phyloP scores from a whole-genome alignment of 2,797 vertebrate genomes.

The Enteromius argenteus region DNA sequence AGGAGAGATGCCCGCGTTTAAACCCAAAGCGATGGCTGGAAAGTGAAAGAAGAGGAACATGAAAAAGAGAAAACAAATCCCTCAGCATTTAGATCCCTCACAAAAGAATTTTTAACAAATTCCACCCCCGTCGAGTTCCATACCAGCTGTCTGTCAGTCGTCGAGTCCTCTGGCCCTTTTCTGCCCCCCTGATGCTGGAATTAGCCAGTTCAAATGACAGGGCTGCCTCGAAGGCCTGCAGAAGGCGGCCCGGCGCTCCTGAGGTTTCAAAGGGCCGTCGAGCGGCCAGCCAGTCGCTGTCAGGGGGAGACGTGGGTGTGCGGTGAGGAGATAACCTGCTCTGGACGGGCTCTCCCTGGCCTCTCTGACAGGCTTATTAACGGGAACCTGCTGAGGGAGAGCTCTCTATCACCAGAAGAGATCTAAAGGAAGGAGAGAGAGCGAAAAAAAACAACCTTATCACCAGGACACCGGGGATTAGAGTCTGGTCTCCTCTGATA shows the following conservation, averaged over 20 bases:
- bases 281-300: conserved; percentile 64
- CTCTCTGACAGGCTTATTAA: conserved; percentile 84
- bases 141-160: background rate
- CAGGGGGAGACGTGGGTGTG: conserved; percentile 76
- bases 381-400: conserved; percentile 70
- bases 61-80: conserved; percentile 47
- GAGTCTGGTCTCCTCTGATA: conserved; percentile 78
- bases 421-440: conserved; percentile 68
- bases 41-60: conserved; percentile 11
- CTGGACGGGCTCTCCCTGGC: conserved; percentile 71
- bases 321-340: conserved; percentile 78
- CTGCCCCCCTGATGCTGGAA: conserved; percentile 73
- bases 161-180: conserved; percentile 13
- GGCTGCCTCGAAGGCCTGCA: conserved; percentile 68
- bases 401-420: conserved; percentile 71
- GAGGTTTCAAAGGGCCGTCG: conserved; percentile 72
- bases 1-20: conserved; percentile 35
- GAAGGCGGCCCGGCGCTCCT: conserved; percentile 66
- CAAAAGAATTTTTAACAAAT: conserved; percentile 67
- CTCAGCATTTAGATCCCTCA: conserved; percentile 60
- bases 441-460: conserved; percentile 80
- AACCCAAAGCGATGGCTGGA: conserved; percentile 25
- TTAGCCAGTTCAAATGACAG: conserved; percentile 78
- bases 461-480: conserved; percentile 81
- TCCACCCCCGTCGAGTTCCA: conserved; percentile 38